A percentile compares a stretch with the other conserved stretches of the same genome.
Evolutionary conservation across 1,140 invertebrate genomes (phyloP).

Genomic region (Mylabris phalerata): DNA sequence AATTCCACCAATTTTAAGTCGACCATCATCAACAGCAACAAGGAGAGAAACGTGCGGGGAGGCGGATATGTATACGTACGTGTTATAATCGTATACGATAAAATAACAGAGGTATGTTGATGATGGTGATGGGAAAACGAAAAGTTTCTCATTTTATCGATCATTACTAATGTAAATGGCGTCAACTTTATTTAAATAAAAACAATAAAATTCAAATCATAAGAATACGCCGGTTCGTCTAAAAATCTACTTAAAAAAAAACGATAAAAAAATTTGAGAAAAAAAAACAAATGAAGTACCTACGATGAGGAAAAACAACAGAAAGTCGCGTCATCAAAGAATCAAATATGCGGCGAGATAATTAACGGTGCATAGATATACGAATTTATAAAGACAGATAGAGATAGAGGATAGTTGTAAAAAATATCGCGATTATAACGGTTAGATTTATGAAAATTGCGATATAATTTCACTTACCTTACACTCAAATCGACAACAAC

Average conservation of each 20-base stretch:
- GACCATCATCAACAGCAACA: no score
- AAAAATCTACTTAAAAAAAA: no score
- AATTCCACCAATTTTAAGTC: no score
- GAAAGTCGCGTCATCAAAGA: neutral
- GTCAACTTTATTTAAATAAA: neutral
- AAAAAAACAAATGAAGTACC: no score
- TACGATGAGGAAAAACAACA: no score
- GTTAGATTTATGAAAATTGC: no score
- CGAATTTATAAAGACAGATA: no score
- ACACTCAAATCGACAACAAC: constrained; percentile 64
- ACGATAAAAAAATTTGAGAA: no score
- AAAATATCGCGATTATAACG: no score
- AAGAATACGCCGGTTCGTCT: no score
- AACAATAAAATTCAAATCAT: neutral
- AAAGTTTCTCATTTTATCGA: constrained; percentile 1
- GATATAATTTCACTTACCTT: constrained; percentile 48
- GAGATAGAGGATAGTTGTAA: no score
- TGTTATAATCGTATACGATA: neutral
- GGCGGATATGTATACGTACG: neutral
- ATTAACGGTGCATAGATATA: neutral
- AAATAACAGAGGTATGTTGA: neutral
- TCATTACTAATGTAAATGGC: constrained; percentile 6
- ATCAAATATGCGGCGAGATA: neutral
- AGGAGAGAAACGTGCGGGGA: no score
- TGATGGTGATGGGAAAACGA: neutral